Evolutionary conservation across 2,113 vertebrate genomes (phyloP), one percentile per base, ranked within the genome.

Genomic region (Serilophus lunatus): DNA sequence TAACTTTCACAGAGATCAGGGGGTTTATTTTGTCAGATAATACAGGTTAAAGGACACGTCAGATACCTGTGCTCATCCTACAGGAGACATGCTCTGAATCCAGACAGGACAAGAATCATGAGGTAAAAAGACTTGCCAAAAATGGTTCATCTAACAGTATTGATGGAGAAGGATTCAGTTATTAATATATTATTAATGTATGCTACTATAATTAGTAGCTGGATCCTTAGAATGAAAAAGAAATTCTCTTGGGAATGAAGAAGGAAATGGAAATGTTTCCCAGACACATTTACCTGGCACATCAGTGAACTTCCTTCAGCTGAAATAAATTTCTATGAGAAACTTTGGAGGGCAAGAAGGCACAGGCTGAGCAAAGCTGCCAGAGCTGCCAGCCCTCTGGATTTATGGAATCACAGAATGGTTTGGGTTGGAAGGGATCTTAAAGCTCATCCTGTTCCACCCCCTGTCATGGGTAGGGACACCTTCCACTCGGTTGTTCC

Each of bases 171-270:
- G 78, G 65, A 79, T 69, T 74, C 31, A 25, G 71, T 83, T 95
- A 92, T 90, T 91, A 96, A 72, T 63, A 35, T 18, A 89, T 93
- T 75, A 94, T 90, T 85, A 91, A 80, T 74, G 76, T 68, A 45
- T 59, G 49, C 28, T 72, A 35, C 80, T 94, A 91, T 78, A 86
- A 86, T 79, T 92, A 95, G 81, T 59, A 80, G 72, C 91, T 85
- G 56, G n/a, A 95, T 91, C 90, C 53, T 82, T 8, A 69, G 54
- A 88, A 79, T 54, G 61, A 87, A 63, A 77, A 50, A 33, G 57
- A 59, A 71, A 60, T 91, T 51, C 77, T 49, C 59, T 65, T 54
- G 77, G 69, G 68, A 77, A 72, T 5, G 69, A 93, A 92, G 87
- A 33, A 71, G 64, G 68, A 54, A 64, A 91, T 28, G 68, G 64